Percentiles rank a stretch among this genome's conserved stretches.
Evolutionary conservation across 2,113 vertebrate species (phyloP).

Genomic region (Tamias sibiricus): DNA sequence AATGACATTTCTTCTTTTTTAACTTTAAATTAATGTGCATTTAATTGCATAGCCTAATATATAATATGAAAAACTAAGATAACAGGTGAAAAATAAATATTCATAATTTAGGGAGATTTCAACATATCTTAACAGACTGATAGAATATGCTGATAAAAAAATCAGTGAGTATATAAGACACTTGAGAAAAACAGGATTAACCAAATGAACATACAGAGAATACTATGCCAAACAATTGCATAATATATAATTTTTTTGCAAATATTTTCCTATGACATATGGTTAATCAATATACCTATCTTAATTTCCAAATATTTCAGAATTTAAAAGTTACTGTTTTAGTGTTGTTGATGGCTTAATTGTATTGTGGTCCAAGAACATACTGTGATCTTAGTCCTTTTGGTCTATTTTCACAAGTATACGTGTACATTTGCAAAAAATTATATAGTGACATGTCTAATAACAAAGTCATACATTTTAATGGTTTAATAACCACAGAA

Average conservation of each 20-base stretch:
- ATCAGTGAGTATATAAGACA: neutral
- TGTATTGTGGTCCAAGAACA: neutral
- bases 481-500: constrained; percentile 57
- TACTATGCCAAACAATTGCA: neutral
- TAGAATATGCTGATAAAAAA: neutral
- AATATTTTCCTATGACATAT: neutral
- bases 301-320: constrained; percentile 5
- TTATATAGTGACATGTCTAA: constrained; percentile 45
- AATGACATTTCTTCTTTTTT: neutral
- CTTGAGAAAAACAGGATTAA: neutral
- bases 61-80: neutral
- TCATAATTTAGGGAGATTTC: neutral
- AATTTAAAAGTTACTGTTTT: neutral
- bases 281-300: neutral
- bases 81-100: neutral
- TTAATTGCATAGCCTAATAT: neutral
- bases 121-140: neutral
- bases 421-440: neutral
- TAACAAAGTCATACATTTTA: constrained; percentile 57
- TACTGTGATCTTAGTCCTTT: neutral
- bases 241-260: neutral
- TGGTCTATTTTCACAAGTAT: neutral
- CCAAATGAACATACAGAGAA: neutral
- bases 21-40: constrained; percentile 13
- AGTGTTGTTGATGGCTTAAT: neutral